These are phyloP conservation scores for Cliona cf. orientalis DNA, from an alignment of 37 sponge, comb jelly and placozoan species.

Conservation along the genomic window DNA sequence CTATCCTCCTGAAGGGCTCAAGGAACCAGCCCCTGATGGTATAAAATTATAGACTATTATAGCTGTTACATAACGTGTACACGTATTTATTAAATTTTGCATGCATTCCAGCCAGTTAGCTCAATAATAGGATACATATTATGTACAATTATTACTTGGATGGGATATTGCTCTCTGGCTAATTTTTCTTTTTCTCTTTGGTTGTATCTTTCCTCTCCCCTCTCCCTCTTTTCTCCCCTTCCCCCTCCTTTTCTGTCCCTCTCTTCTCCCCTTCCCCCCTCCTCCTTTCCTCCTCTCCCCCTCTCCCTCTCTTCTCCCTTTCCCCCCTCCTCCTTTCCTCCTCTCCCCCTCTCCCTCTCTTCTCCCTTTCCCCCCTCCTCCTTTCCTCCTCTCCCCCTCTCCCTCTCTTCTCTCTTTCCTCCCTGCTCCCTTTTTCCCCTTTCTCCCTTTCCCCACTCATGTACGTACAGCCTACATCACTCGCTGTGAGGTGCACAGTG, in stretches of 20 bases:
- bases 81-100: too few species aligned
- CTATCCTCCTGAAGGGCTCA: slow-evolving; percentile 8
- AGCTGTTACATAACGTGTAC: too few species aligned
- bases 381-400: neutral
- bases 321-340: neutral
- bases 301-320: neutral
- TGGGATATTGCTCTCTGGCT: too few species aligned
- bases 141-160: too few species aligned
- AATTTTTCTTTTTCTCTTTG: neutral
- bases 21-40: slow-evolving; percentile 21
- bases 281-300: neutral
- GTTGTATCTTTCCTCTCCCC: neutral
- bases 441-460: neutral
- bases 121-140: too few species aligned
- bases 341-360: slow-evolving; percentile 31
- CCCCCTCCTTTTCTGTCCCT: slow-evolving; percentile 1
- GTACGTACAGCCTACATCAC: slow-evolving; percentile 34
- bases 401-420: neutral
- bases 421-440: neutral
- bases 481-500: slow-evolving; percentile 75
- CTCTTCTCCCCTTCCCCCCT: neutral
- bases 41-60: neutral
- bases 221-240: slow-evolving; percentile 1
- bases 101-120: too few species aligned
- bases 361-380: neutral